Conservation (phyloP, 2,113 vertebrate species). For the Poecile atricapillus region DNA sequence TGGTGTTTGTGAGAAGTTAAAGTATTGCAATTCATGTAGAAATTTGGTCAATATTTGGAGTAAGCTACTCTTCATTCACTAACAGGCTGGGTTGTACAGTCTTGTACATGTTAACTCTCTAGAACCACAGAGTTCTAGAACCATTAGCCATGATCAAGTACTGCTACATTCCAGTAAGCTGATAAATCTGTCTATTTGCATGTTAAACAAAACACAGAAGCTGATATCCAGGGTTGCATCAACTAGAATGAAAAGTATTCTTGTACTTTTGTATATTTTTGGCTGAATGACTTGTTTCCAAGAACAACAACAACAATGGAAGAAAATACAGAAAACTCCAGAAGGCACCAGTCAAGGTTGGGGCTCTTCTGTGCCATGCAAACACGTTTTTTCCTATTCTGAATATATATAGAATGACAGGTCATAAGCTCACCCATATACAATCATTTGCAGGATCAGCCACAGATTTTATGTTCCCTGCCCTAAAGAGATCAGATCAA, state of each 20-base stretch:
- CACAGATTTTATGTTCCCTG: not conserved
- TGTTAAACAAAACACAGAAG: not conserved
- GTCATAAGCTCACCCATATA: not conserved
- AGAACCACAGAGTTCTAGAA: not conserved
- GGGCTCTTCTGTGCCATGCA: not conserved
- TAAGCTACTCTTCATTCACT: not conserved
- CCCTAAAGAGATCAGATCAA: not conserved
- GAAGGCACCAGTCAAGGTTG: not conserved
- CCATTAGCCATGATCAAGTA: not conserved
- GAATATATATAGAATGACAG: not conserved
- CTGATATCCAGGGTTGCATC: not conserved
- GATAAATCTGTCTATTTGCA: not conserved
- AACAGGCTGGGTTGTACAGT: not conserved
- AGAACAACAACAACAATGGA: not conserved
- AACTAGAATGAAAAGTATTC: not conserved
- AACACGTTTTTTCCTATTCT: not conserved
- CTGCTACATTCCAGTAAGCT: not conserved
- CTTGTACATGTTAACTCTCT: not conserved
- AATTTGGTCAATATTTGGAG: not conserved
- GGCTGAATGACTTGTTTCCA: not conserved
- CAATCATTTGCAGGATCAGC: not conserved
- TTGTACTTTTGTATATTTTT: not conserved
- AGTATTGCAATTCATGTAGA: not conserved
- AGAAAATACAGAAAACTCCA: not conserved
- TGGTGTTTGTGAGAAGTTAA: not conserved